These are phyloP conservation scores for Masticophis lateralis DNA, from an alignment of 2,797 vertebrate species.

Conservation along the genomic window DNA sequence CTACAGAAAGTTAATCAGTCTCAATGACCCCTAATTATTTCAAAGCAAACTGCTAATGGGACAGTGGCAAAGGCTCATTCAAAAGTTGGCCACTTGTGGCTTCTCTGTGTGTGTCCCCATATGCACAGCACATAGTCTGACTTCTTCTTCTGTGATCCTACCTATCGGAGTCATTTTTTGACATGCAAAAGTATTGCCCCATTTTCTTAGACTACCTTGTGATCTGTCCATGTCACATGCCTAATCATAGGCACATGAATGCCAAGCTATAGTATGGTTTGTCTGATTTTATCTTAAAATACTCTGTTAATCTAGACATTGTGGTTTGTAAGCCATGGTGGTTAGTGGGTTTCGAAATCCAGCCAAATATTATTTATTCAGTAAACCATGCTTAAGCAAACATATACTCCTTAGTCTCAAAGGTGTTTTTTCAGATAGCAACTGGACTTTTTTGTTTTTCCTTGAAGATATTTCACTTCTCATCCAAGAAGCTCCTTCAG, in stretches of 20 bases:
- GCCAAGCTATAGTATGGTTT: not conserved
- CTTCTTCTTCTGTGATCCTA: not conserved
- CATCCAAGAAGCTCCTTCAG: not conserved
- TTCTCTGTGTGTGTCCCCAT: not conserved
- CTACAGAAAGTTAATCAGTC: not conserved
- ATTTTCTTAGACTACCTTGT: not conserved
- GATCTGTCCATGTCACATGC: not conserved
- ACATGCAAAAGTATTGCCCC: not conserved
- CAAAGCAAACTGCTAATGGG: not conserved
- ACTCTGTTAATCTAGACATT: not conserved
- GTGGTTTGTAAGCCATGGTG: not conserved
- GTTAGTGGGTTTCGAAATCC: not conserved
- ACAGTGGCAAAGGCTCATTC: not conserved
- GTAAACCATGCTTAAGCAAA: not conserved
- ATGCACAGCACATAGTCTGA: not conserved
- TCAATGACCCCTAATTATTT: not conserved
- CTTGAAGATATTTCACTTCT: not conserved
- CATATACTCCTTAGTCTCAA: not conserved
- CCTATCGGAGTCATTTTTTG: not conserved
- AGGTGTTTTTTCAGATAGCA: not conserved
- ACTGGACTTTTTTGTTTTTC: not conserved
- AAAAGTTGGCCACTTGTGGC: not conserved
- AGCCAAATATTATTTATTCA: not conserved
- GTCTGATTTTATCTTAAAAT: not conserved
- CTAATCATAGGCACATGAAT: not conserved